These are phyloP conservation scores for Heliothis peltigera DNA, from an alignment of 2,888 invertebrate species.

Conservation along the genomic window DNA sequence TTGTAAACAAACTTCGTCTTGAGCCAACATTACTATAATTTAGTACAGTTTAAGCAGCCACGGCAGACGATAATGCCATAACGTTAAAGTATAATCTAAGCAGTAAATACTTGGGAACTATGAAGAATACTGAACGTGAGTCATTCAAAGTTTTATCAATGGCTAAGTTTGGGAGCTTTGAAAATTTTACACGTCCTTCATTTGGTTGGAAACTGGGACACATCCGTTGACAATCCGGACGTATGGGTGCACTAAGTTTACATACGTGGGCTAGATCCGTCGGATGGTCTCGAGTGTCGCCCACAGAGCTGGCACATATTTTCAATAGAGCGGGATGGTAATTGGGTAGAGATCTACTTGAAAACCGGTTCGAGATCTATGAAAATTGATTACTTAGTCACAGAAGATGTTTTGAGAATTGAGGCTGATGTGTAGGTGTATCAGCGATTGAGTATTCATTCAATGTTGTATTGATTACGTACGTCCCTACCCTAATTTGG, in stretches of 20 bases:
- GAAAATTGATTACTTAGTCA: slow-evolving; percentile 43
- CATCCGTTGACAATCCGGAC: slow-evolving; percentile 51
- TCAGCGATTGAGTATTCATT: slow-evolving; percentile 18
- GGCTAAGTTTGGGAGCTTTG: slow-evolving; percentile 25
- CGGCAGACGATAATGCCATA: not conserved
- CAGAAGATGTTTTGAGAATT: slow-evolving; percentile 24
- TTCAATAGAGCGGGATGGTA: slow-evolving; percentile 46
- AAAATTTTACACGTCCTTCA: slow-evolving; percentile 48
- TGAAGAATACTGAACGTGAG: slow-evolving; percentile 17
- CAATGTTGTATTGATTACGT: slow-evolving; percentile 22
- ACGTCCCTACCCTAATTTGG: slow-evolving; percentile 22
- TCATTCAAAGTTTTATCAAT: slow-evolving; percentile 34
- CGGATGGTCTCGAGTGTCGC: slow-evolving; percentile 51
- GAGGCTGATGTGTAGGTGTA: slow-evolving; percentile 26
- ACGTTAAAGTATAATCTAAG: not conserved
- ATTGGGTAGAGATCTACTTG: slow-evolving; percentile 44
- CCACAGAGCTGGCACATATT: slow-evolving; percentile 49
- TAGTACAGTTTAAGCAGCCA: not conserved
- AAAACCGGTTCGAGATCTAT: slow-evolving; percentile 38
- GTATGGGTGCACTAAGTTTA: slow-evolving; percentile 54
- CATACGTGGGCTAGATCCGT: slow-evolving; percentile 57
- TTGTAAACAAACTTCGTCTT: not conserved
- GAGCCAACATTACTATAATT: not conserved
- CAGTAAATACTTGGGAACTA: slow-evolving; percentile 1
- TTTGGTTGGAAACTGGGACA: slow-evolving; percentile 51